phyloP scores from a whole-genome alignment of 37 sponge, comb jelly and placozoan genomes.

The Oopsacas minuta region DNA sequence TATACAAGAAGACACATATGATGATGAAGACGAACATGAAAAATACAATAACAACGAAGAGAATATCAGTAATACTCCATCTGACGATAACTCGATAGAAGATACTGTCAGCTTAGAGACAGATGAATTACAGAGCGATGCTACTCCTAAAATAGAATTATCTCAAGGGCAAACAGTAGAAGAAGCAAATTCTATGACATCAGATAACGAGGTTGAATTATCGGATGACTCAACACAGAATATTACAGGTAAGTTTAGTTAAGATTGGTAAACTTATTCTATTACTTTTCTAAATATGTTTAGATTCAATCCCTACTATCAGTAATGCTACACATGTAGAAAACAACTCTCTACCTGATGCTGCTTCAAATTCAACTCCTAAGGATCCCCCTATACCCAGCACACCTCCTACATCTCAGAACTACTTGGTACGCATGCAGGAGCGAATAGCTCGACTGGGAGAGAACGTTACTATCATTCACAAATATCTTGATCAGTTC shows the following conservation, averaged over 20 bases:
- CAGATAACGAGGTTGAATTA: background rate
- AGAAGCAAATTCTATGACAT: no score
- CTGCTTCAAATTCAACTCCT: background rate
- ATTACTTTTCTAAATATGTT: background rate
- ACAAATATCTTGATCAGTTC: constrained; percentile 65
- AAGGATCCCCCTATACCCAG: background rate
- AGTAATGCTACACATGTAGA: background rate
- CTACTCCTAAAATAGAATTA: no score
- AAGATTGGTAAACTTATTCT: background rate
- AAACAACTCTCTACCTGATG: background rate
- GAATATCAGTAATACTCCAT: no score
- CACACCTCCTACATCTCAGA: background rate
- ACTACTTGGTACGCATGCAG: constrained; percentile 43
- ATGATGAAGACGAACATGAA: no score
- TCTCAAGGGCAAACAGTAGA: no score
- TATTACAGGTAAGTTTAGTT: background rate
- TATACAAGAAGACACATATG: no score
- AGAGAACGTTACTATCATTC: constrained; percentile 54
- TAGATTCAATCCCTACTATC: background rate
- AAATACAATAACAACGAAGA: no score
- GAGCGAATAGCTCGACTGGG: constrained; percentile 65
- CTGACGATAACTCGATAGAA: no score
- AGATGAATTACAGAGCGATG: no score
- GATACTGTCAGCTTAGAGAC: no score
- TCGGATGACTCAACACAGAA: background rate